These are phyloP conservation scores for Pterobdella sp. DNA, from an alignment of 2,888 invertebrate species.

Conservation along the genomic window DNA sequence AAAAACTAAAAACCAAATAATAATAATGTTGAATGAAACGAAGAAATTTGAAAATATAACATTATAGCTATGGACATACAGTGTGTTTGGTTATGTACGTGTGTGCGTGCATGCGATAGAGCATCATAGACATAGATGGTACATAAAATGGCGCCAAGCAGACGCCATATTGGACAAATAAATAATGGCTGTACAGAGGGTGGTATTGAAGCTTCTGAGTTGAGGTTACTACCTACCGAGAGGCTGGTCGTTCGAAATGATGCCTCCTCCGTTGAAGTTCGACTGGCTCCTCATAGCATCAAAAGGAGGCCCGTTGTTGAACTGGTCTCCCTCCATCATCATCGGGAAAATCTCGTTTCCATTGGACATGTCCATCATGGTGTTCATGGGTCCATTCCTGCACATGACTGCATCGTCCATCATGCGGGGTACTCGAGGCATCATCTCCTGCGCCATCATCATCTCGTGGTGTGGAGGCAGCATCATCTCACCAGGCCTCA, in stretches of 20 bases:
- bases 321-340: slow-evolving; percentile 24
- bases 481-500: slow-evolving; percentile 27
- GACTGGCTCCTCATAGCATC: slow-evolving; percentile 28
- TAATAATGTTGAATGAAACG: too few relatives aligned
- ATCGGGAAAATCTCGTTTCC: slow-evolving; percentile 25
- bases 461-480: slow-evolving; percentile 17
- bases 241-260: slow-evolving; percentile 27
- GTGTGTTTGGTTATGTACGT: too few relatives aligned
- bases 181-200: too few relatives aligned
- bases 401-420: slow-evolving; percentile 24
- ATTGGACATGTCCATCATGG: slow-evolving; percentile 25
- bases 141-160: too few relatives aligned
- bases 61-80: too few relatives aligned
- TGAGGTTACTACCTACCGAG: slow-evolving; percentile 30
- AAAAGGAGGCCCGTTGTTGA: slow-evolving; percentile 19
- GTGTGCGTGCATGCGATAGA: too few relatives aligned
- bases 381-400: slow-evolving; percentile 24
- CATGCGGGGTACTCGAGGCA: slow-evolving; percentile 23
- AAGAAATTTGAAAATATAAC: too few relatives aligned
- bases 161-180: too few relatives aligned
- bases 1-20: too few relatives aligned
- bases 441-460: slow-evolving; percentile 15
- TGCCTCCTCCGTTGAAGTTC: slow-evolving; percentile 25
- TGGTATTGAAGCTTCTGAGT: too few relatives aligned
- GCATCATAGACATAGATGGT: too few relatives aligned